Evolutionary conservation across 2,113 vertebrate species (phyloP), one percentile per base, ranked within the genome.

Genomic region (Pelusios castaneus): DNA sequence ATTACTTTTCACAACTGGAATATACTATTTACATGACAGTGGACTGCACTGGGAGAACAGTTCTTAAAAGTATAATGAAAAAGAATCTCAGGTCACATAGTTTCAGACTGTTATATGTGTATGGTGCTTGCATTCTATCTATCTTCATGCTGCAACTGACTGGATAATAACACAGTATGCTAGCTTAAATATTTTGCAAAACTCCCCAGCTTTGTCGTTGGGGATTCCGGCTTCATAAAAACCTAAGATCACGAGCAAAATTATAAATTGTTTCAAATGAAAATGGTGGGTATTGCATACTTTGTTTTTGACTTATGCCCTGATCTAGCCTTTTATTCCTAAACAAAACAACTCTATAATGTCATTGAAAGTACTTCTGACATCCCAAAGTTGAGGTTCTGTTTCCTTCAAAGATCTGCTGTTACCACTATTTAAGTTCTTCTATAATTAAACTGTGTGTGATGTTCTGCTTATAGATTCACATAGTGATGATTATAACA

Each of bases 361-460:
- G 89, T 98, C 97, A 97, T 92, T 54, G 58, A 90, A 97, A 98
- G 85, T 97, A 89, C 94, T 97, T 95, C 90, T 94, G 96, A 96
- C 97, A 95, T 95, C 80, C 82, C 78, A 85, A 87, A 97, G 95
- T 95, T 94, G 95, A 97, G 97, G 86, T 96, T 92, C 82, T 90
- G 2, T 89, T 92, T 95, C 82, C 91, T 95, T 91, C 94, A 96
- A 89, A 91, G 91, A 96, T 95, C 92, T 88, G 83, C 94, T 84
- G n/a, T 86, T 96, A 47, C 80, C 97, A 92, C 94, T 60, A 90
- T 85, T 93, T 97, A 93, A 95, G 90, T 94, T 92, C 95, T 97
- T 96, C 89, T 92, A 91, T 98, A 97, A 97, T 97, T 97, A 97
- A 97, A 96, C 93, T 96, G 41, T 96, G 88, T 88, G 93, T 97